Percentiles rank a stretch among this genome's conserved stretches.
Evolutionary conservation across 1,140 invertebrate species (phyloP).

Genomic region (Ceratina australensis): DNA sequence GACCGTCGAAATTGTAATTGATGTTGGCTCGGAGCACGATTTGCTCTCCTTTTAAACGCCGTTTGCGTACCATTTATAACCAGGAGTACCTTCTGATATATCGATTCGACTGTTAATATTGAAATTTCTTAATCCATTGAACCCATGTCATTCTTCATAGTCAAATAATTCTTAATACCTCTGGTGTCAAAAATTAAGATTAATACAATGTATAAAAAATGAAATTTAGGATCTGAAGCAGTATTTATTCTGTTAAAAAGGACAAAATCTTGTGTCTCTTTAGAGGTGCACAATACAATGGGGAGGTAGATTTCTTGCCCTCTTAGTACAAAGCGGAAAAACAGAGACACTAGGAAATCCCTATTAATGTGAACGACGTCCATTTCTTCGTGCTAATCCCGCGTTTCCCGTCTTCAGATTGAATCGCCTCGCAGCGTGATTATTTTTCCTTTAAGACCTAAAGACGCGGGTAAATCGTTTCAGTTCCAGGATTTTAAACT

Average conservation of each 20-base stretch:
- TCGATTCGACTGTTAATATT: no score
- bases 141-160: no score
- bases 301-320: neutral
- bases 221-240: no score
- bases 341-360: constrained; percentile 39
- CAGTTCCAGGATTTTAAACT: neutral
- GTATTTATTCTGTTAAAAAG: no score
- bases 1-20: neutral
- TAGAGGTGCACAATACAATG: neutral
- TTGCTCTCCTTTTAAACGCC: neutral
- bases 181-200: no score
- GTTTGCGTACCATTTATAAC: no score
- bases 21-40: neutral
- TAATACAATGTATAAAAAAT: no score
- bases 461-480: neutral
- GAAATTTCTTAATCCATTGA: no score
- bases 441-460: constrained; percentile 16
- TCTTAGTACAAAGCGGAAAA: neutral
- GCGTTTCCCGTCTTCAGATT: constrained; percentile 28
- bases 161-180: no score
- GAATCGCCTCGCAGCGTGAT: constrained; percentile 24
- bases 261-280: no score
- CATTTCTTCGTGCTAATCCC: constrained; percentile 22
- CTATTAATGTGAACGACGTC: constrained; percentile 28
- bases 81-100: no score